These are phyloP conservation scores for Parnassius glacialis DNA, from an alignment of 2,888 invertebrate species.

Conservation along the genomic window DNA sequence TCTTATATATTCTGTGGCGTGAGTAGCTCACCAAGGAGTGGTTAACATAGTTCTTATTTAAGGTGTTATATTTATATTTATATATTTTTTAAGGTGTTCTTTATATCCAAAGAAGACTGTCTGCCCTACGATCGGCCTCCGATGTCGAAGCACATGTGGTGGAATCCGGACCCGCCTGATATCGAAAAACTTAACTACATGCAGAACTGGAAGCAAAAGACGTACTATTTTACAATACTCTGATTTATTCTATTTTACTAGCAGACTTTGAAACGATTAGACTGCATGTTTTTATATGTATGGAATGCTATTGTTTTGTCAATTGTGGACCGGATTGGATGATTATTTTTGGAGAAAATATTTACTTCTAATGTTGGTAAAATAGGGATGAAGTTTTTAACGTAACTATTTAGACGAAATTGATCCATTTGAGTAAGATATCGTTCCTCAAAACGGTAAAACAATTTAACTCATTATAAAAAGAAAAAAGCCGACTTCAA, in stretches of 20 bases:
- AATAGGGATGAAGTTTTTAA: not conserved
- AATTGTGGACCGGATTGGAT: too few species aligned
- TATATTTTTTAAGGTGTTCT: slow-evolving; percentile 64
- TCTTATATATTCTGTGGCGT: too few species aligned
- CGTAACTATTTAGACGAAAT: not conserved
- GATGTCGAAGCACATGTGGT: slow-evolving; percentile 70
- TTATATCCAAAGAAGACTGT: slow-evolving; percentile 61
- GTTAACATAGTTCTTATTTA: not conserved
- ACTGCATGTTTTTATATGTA: not conserved
- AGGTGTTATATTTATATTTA: too few species aligned
- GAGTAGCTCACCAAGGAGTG: too few species aligned
- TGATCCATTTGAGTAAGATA: not conserved
- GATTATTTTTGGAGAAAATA: too few species aligned
- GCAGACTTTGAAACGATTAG: too few species aligned
- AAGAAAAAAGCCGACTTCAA: too few species aligned
- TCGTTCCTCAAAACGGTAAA: too few species aligned
- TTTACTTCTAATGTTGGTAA: too few species aligned
- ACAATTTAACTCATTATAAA: too few species aligned
- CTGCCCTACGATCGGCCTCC: slow-evolving; percentile 58
- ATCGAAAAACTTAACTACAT: slow-evolving; percentile 48
- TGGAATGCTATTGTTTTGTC: not conserved
- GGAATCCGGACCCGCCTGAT: slow-evolving; percentile 62
- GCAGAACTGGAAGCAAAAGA: slow-evolving; percentile 41
- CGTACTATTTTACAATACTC: slow-evolving; percentile 41
- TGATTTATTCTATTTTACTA: not conserved